Evolutionary conservation across 2,113 vertebrate genomes (phyloP).

Genomic region (Paratilapia polleni): DNA sequence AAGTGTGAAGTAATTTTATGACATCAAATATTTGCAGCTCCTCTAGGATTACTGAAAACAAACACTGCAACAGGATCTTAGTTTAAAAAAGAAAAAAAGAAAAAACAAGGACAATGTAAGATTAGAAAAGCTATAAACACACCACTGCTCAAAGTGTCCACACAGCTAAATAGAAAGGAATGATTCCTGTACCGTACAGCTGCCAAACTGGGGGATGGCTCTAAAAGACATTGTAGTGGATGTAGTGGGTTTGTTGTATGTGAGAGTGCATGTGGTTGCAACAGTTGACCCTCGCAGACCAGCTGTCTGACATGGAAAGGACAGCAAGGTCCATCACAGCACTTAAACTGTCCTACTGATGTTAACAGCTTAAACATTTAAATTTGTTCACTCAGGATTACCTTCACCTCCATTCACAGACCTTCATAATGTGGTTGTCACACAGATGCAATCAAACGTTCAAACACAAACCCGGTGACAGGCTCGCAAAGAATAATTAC

Average conservation of each 20-base stretch:
- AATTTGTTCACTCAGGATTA: not conserved
- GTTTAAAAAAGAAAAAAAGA: not conserved
- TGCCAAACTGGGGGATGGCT: not conserved
- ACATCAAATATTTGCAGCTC: slow-evolving; percentile 58
- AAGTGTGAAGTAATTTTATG: slow-evolving; percentile 6
- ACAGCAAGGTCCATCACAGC: not conserved
- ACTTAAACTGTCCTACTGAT: not conserved
- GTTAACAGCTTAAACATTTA: not conserved
- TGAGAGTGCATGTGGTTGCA: not conserved
- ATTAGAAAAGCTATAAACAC: slow-evolving; percentile 45
- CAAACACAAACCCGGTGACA: not conserved
- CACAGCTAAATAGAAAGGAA: slow-evolving; percentile 14
- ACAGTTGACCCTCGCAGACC: slow-evolving; percentile 39
- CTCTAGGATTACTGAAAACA: slow-evolving; percentile 38
- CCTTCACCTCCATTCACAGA: not conserved
- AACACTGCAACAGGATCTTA: slow-evolving; percentile 47
- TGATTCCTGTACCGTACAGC: not conserved
- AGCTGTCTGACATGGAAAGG: slow-evolving; percentile 65
- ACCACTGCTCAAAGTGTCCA: slow-evolving; percentile 34
- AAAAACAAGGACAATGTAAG: not conserved
- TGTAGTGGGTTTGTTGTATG: not conserved
- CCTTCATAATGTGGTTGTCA: not conserved
- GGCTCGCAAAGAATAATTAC: not conserved
- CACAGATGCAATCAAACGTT: not conserved
- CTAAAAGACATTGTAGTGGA: not conserved